Evolutionary conservation across 2,888 invertebrate species (phyloP).

Genomic region (Amphiduros pacificus): DNA sequence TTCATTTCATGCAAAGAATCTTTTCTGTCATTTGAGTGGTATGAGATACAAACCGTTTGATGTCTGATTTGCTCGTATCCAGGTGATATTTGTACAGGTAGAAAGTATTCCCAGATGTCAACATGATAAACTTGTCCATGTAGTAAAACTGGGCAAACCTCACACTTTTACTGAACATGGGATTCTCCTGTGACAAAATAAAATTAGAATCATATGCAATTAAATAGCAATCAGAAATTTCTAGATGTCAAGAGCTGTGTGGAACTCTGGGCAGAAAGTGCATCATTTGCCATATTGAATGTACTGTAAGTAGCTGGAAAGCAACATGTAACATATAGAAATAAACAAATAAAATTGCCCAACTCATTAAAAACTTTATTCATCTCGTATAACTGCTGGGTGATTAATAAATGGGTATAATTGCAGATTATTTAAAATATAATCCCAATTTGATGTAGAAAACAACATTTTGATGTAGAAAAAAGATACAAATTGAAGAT

Average conservation of each 20-base stretch:
- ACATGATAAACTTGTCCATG: slow-evolving; percentile 55
- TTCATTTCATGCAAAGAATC: background rate
- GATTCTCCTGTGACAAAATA: slow-evolving; percentile 31
- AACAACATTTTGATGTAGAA: background rate
- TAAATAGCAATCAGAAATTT: no score
- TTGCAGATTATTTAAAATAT: no score
- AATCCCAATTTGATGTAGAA: no score
- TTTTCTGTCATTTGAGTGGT: no score
- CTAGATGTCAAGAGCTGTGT: no score
- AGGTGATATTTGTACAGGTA: slow-evolving; percentile 55
- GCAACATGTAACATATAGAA: background rate
- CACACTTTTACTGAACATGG: slow-evolving; percentile 45
- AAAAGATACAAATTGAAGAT: background rate
- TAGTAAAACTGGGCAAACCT: slow-evolving; percentile 54
- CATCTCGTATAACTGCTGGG: no score
- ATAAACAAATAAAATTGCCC: no score
- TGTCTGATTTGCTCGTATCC: slow-evolving; percentile 45
- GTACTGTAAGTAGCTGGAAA: background rate
- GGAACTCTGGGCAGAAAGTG: no score
- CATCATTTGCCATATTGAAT: no score
- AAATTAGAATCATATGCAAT: background rate
- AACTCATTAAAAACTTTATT: no score
- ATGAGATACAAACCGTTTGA: slow-evolving; percentile 46
- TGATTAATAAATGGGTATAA: background rate
- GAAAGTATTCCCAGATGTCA: slow-evolving; percentile 44